Percentiles rank a stretch among this genome's conserved stretches.
Evolutionary conservation across 1,140 invertebrate genomes (phyloP).

Genomic region (Ceratosolen fusciceps): DNA sequence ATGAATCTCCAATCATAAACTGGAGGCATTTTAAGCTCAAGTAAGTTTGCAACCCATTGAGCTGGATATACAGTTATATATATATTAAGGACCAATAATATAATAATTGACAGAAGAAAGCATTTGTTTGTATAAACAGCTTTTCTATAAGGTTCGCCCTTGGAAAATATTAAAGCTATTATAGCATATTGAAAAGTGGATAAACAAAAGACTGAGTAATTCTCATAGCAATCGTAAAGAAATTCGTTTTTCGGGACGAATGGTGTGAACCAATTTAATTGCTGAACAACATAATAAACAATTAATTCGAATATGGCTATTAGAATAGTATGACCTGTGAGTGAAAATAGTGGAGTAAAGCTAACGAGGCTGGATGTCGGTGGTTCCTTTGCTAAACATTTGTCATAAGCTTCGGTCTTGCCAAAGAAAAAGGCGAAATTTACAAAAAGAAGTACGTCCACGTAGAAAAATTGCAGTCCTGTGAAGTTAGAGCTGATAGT

Average conservation of each 20-base stretch:
- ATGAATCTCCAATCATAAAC: slow-evolving; percentile 75
- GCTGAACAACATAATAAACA: slow-evolving; percentile 76
- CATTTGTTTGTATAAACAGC: slow-evolving; percentile 85
- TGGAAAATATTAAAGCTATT: slow-evolving; percentile 90
- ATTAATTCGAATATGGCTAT: slow-evolving; percentile 79
- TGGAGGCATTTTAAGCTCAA: slow-evolving; percentile 80
- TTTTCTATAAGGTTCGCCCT: slow-evolving; percentile 90
- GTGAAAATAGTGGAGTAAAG: slow-evolving; percentile 77
- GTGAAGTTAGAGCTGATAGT: slow-evolving; percentile 85
- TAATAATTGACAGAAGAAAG: slow-evolving; percentile 76
- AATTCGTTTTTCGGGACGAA: slow-evolving; percentile 72
- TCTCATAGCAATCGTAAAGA: slow-evolving; percentile 79
- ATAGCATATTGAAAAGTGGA: slow-evolving; percentile 96
- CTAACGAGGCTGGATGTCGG: slow-evolving; percentile 80
- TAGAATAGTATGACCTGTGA: slow-evolving; percentile 82
- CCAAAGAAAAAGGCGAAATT: slow-evolving; percentile 89
- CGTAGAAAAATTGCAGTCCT: slow-evolving; percentile 87
- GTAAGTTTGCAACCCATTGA: slow-evolving; percentile 73
- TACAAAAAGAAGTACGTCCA: slow-evolving; percentile 85
- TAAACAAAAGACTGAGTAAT: slow-evolving; percentile 87
- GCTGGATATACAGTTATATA: slow-evolving; percentile 82
- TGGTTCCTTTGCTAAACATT: slow-evolving; percentile 77
- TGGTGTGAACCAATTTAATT: slow-evolving; percentile 81
- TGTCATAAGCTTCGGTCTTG: slow-evolving; percentile 77
- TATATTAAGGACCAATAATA: slow-evolving; percentile 76